These are phyloP conservation scores for Lota lota DNA, from an alignment of 2,113 vertebrate genomes.

Conservation along the genomic window DNA sequence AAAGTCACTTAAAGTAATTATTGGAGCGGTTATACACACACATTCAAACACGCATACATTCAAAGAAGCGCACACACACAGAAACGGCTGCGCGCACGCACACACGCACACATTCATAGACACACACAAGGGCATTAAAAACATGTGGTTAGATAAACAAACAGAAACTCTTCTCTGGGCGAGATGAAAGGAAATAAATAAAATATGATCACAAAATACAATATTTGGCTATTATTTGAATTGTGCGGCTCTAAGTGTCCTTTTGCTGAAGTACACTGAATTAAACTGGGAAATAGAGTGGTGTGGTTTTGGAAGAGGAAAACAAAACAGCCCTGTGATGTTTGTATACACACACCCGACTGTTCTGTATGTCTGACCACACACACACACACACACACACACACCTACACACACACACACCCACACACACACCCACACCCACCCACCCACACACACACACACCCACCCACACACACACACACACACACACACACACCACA, in stretches of 20 bases:
- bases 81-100: not conserved
- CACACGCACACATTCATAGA: not conserved
- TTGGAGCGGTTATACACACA: too few species aligned
- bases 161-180: slow-evolving; percentile 19
- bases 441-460: too few species aligned
- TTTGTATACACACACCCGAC: not conserved
- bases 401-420: too few species aligned
- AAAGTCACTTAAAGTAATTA: too few species aligned
- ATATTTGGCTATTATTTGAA: not conserved
- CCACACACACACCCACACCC: too few species aligned
- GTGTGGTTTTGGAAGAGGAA: not conserved
- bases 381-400: too few species aligned
- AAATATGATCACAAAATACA: slow-evolving; percentile 1
- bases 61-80: slow-evolving; percentile 14
- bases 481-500: too few species aligned
- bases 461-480: too few species aligned
- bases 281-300: not conserved
- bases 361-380: too few species aligned
- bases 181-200: slow-evolving; percentile 19
- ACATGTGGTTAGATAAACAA: slow-evolving; percentile 31
- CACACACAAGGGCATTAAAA: slow-evolving; percentile 10
- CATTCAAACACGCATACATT: slow-evolving; percentile 11
- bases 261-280: not conserved
- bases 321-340: not conserved
- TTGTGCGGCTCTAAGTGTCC: not conserved